Evolutionary conservation across 23 tunicate species (phyloP).

Genomic region (Styela clava): DNA sequence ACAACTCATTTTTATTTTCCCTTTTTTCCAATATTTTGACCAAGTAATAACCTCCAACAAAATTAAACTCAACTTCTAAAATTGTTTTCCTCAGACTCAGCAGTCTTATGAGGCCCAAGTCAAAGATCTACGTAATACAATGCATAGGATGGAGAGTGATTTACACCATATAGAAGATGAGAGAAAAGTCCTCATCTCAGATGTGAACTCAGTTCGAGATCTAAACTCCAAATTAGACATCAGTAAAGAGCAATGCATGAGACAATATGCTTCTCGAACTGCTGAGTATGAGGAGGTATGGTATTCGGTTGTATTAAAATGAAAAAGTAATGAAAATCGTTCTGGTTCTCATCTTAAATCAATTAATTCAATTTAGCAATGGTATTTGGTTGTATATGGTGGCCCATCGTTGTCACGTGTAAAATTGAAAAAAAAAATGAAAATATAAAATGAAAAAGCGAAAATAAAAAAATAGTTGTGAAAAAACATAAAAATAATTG

Average conservation of each 20-base stretch:
- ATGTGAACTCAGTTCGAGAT: conserved; percentile 61
- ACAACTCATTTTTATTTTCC: no score
- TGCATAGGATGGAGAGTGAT: conserved; percentile 64
- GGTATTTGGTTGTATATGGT: no score
- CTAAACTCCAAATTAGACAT: conserved; percentile 84
- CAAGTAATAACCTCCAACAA: no score
- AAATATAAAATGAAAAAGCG: no score
- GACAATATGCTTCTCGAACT: conserved; percentile 60
- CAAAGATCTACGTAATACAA: conserved; percentile 39
- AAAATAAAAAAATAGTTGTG: no score
- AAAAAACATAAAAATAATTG: no score
- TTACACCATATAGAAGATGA: conserved; percentile 65
- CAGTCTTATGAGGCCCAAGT: conserved; percentile 82
- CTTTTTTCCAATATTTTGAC: no score
- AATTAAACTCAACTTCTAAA: not conserved
- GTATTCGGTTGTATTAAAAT: not conserved
- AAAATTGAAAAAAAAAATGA: no score
- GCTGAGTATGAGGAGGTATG: conserved; percentile 76
- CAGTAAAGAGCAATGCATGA: conserved; percentile 53
- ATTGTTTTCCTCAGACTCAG: conserved; percentile 34
- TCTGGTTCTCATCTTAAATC: no score
- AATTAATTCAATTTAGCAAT: no score
- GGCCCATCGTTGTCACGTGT: no score
- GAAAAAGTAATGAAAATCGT: no score
- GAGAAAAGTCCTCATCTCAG: conserved; percentile 30